Conservation (phyloP, 2,797 vertebrate species). For the Clamator glandarius region DNA sequence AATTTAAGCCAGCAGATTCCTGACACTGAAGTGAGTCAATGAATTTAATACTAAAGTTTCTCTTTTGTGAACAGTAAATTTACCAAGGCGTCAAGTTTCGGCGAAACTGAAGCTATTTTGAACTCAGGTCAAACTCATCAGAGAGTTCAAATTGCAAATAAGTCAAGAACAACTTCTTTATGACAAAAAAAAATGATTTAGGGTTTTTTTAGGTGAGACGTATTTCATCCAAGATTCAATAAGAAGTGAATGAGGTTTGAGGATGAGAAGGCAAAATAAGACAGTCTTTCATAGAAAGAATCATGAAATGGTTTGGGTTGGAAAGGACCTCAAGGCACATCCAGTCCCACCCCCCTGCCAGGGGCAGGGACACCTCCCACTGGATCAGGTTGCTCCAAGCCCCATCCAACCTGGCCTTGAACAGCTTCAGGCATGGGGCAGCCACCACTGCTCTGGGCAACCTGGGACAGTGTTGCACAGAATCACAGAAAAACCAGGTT, state of each 20-base stretch:
- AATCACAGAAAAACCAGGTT: too few relatives aligned
- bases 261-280: neutral
- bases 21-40: neutral
- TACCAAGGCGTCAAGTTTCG: neutral
- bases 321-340: too few relatives aligned
- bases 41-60: neutral
- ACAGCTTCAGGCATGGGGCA: too few relatives aligned
- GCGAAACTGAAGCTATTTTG: neutral
- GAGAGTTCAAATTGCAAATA: neutral
- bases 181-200: neutral
- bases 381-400: too few relatives aligned
- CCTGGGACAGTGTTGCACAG: too few relatives aligned
- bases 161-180: neutral
- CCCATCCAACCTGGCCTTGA: too few relatives aligned
- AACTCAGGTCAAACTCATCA: neutral
- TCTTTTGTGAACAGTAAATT: neutral
- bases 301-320: too few relatives aligned
- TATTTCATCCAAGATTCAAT: neutral
- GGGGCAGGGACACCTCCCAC: too few relatives aligned
- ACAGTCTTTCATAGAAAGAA: too few relatives aligned
- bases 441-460: too few relatives aligned
- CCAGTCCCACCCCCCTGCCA: too few relatives aligned
- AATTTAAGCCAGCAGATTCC: neutral
- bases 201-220: neutral
- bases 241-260: neutral